phyloP scores from a whole-genome alignment of 2,113 vertebrate genomes.

The Antigone vipio region DNA sequence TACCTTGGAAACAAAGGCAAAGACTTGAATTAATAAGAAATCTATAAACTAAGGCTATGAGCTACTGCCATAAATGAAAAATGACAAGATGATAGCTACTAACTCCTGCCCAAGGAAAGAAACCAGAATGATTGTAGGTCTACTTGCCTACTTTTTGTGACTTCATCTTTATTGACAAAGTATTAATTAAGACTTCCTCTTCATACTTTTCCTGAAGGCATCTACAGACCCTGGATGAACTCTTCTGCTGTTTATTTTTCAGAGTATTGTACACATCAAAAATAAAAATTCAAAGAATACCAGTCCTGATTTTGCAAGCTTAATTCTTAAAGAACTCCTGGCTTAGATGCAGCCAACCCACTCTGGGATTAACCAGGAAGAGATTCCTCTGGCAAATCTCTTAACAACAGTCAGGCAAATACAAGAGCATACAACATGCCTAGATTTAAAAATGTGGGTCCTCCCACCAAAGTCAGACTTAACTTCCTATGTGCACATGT shows the following conservation, averaged over 20 bases:
- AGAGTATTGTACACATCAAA: neutral
- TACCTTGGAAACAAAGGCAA: neutral
- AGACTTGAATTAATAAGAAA: constrained; percentile 10
- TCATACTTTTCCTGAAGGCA: neutral
- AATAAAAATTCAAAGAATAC: neutral
- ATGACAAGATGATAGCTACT: neutral
- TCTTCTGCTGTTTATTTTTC: neutral
- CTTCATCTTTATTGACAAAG: neutral
- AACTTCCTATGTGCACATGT: neutral
- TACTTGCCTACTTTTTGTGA: neutral
- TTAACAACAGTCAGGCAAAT: neutral
- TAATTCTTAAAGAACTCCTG: neutral
- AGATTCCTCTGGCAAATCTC: neutral
- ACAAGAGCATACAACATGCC: neutral
- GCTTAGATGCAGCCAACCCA: neutral
- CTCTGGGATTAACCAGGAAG: neutral
- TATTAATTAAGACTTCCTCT: neutral
- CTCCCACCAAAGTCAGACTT: neutral
- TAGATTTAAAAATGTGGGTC: neutral
- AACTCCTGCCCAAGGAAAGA: neutral
- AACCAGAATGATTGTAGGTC: neutral
- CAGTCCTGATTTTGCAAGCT: neutral
- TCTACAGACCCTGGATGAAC: neutral
- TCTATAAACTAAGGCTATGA: neutral
- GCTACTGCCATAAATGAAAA: neutral